Conservation (phyloP, 2,888 invertebrate genomes). For the Tetrapedia diversipes region DNA sequence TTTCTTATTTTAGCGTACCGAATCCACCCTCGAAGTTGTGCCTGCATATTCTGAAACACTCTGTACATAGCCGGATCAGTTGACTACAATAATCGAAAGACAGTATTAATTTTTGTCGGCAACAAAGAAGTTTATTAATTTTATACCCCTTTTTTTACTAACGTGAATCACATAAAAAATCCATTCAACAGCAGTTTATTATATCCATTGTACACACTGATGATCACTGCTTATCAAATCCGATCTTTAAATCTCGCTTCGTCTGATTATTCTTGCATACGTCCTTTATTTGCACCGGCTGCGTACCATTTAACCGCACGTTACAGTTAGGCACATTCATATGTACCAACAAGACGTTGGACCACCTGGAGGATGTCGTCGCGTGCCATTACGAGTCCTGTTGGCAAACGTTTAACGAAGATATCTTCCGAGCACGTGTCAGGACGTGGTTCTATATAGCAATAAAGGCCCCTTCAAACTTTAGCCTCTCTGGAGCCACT, state of each 20-base stretch:
- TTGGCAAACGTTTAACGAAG: constrained; percentile 74
- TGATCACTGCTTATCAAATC: background rate
- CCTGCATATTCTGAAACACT: too few relatives aligned
- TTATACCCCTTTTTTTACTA: too few relatives aligned
- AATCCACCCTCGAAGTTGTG: too few relatives aligned
- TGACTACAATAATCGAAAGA: too few relatives aligned
- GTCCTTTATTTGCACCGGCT: background rate
- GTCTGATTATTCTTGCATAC: background rate
- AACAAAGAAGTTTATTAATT: too few relatives aligned
- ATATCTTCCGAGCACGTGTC: constrained; percentile 69
- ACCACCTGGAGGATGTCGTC: constrained; percentile 74
- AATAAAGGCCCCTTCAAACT: constrained; percentile 66
- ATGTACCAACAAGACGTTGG: constrained; percentile 40
- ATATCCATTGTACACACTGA: too few relatives aligned
- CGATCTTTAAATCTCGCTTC: background rate
- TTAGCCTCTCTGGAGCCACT: constrained; percentile 45
- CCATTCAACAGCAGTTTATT: too few relatives aligned
- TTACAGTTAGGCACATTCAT: constrained; percentile 46
- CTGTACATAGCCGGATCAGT: too few relatives aligned
- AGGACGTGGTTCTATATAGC: constrained; percentile 55
- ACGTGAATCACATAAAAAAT: too few relatives aligned
- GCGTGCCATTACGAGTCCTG: constrained; percentile 72
- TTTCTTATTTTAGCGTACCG: too few relatives aligned
- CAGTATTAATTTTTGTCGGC: too few relatives aligned
- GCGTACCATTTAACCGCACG: background rate